These are phyloP conservation scores for Polydrusus pterygomalis DNA, from an alignment of 2,888 invertebrate species.

Conservation along the genomic window DNA sequence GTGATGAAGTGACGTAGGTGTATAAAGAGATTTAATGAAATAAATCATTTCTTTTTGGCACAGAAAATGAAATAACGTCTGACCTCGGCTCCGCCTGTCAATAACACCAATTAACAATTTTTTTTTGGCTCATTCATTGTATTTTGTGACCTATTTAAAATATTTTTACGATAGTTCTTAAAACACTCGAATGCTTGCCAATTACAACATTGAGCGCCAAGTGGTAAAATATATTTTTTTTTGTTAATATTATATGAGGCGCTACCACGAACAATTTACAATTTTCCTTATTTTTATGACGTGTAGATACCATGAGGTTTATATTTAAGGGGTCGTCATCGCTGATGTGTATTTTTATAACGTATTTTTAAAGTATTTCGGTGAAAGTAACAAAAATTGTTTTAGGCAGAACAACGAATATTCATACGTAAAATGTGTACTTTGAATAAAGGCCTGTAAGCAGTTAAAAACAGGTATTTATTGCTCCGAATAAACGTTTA, in stretches of 20 bases:
- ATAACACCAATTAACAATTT: neutral
- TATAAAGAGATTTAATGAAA: too few species aligned
- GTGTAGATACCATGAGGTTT: too few species aligned
- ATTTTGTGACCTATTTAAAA: slow-evolving; percentile 16
- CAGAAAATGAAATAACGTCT: neutral
- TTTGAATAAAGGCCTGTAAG: too few species aligned
- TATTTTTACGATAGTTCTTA: slow-evolving; percentile 13
- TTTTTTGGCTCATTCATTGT: slow-evolving; percentile 18
- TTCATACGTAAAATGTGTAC: too few species aligned
- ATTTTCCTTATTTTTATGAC: neutral
- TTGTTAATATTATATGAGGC: neutral
- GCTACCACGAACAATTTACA: neutral
- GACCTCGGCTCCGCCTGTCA: neutral
- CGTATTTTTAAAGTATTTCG: too few species aligned
- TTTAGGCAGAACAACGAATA: too few species aligned
- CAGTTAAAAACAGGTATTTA: too few species aligned
- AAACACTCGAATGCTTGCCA: slow-evolving; percentile 3
- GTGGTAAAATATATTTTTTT: slow-evolving; percentile 20
- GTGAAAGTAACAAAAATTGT: too few species aligned
- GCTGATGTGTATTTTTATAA: too few species aligned
- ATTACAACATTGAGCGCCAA: slow-evolving; percentile 4
- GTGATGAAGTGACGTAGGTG: too few species aligned
- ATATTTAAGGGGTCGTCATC: too few species aligned
- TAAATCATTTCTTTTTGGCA: slow-evolving; percentile 5
- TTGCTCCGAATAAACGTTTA: too few species aligned